Evolutionary conservation across 2,113 vertebrate species (phyloP), one percentile per base, ranked within the genome.

Genomic region (Cavia porcellus): DNA sequence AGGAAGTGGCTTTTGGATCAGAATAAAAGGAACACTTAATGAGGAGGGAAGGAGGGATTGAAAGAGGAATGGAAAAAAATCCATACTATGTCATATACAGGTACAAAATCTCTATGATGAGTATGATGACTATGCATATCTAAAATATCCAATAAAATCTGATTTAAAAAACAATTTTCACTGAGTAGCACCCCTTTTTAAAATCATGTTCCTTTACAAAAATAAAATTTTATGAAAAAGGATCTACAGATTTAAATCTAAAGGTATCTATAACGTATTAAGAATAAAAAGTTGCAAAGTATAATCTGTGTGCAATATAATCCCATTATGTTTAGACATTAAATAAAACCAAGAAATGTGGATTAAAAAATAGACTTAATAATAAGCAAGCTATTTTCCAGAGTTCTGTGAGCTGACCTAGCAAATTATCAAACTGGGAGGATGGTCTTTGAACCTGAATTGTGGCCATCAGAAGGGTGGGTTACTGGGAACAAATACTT

Each of bases 401-500:
- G 32, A 90, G 47, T 89, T 95, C 50, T 89, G 17, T 92, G 61
- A 86, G 19, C 70, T 47, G 14, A 45, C 74, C 42, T 62, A 72
- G 62, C 24, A 89, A 89, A 92, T 92, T 81, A 89, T 14, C 28
- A 35, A 66, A 90, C 55, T 61, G 30, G 45, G 62, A 17, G 42
- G 50, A 19, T 11, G 22, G 28, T 68, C 64, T 42, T 5, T 50
- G 77, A 83, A 66, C 52, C 38, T 77, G 10, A 81, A 92, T 92
- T 96, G 45, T 86, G 94, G 74, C 42, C 66, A 68, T 55, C 61
- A 22, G 68, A 95, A 95, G 45, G 62, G 32, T 89, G 55, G 68
- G 42, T 72, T 62, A 89, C 12, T 20, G 72, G 30, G 35, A 28
- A 38, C 70, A n/a, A 84, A 19, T 72, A 66, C 45, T 50, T 85